These are phyloP conservation scores for Epiblema foenella DNA, from an alignment of 2,888 invertebrate genomes.

Conservation along the genomic window DNA sequence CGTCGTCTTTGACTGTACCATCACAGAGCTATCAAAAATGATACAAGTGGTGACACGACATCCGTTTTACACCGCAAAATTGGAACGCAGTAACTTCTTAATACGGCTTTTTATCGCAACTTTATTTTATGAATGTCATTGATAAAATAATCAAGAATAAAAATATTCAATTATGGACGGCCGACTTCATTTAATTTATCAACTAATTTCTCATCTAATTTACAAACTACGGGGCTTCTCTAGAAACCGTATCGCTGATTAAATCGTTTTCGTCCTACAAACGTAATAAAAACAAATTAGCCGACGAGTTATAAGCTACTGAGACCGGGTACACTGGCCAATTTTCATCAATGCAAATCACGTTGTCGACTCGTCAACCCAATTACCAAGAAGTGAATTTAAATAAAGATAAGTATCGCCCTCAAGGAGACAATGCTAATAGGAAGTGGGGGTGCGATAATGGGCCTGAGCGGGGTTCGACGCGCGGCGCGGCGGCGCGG, in stretches of 20 bases:
- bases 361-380: conserved; percentile 85
- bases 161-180: not conserved
- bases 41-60: conserved; percentile 61
- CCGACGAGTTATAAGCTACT: conserved; percentile 68
- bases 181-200: conserved; percentile 1
- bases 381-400: conserved; percentile 86
- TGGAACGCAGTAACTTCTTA: conserved; percentile 1
- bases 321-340: conserved; percentile 73
- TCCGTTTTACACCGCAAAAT: conserved; percentile 1
- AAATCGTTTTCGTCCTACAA: conserved; percentile 67
- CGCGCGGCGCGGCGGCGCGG: conserved; percentile 51
- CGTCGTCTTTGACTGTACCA: conserved; percentile 80
- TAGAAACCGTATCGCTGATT: conserved; percentile 49
- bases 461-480: conserved; percentile 76
- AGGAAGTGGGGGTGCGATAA: conserved; percentile 82
- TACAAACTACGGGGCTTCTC: conserved; percentile 11
- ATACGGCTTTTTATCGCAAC: not conserved
- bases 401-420: conserved; percentile 86
- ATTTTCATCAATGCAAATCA: conserved; percentile 85
- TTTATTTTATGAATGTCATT: not conserved
- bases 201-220: no score
- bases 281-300: conserved; percentile 78
- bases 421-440: conserved; percentile 85
- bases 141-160: not conserved
- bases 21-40: conserved; percentile 68